phyloP scores from a whole-genome alignment of 1,140 invertebrate species.

The Drosophila tani region DNA sequence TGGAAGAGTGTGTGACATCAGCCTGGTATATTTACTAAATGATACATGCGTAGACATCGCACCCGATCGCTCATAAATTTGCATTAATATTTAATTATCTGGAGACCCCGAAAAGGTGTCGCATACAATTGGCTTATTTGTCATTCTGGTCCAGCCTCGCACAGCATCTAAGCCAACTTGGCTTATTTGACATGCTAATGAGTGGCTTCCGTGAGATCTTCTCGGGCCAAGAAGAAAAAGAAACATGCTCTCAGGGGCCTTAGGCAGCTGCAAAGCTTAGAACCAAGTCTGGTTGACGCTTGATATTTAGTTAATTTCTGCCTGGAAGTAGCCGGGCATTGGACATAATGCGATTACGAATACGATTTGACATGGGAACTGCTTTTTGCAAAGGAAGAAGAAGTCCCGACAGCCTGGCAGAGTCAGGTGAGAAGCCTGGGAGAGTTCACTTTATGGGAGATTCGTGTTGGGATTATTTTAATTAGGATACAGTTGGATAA shows the following conservation, averaged over 20 bases:
- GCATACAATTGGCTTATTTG: slow-evolving; percentile 76
- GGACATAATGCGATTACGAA: slow-evolving; percentile 70
- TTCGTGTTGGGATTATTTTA: background rate
- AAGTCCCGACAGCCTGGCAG: slow-evolving; percentile 2
- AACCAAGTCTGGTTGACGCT: slow-evolving; percentile 49
- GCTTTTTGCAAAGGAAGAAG: slow-evolving; percentile 12
- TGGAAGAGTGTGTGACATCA: too few relatives aligned
- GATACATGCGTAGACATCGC: slow-evolving; percentile 8
- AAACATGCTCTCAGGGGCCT: background rate
- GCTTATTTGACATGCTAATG: slow-evolving; percentile 78
- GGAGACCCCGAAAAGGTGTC: slow-evolving; percentile 47
- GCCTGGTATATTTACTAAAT: slow-evolving; percentile 7
- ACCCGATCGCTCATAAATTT: slow-evolving; percentile 59
- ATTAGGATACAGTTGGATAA: background rate
- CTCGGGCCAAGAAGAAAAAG: slow-evolving; percentile 4
- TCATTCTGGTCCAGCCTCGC: slow-evolving; percentile 39
- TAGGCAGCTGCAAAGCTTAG: slow-evolving; percentile 13
- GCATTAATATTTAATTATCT: slow-evolving; percentile 77
- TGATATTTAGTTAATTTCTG: slow-evolving; percentile 55
- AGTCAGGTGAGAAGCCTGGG: slow-evolving; percentile 32
- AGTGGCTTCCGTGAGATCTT: slow-evolving; percentile 77
- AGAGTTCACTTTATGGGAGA: slow-evolving; percentile 26
- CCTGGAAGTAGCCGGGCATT: slow-evolving; percentile 25
- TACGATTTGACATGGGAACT: slow-evolving; percentile 50
- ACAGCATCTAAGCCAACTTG: slow-evolving; percentile 14